Evolutionary conservation across 53 echinoderm and acorn worm genomes (phyloP), one percentile per base, ranked within the genome.

Genomic region (Stichopus horrens): DNA sequence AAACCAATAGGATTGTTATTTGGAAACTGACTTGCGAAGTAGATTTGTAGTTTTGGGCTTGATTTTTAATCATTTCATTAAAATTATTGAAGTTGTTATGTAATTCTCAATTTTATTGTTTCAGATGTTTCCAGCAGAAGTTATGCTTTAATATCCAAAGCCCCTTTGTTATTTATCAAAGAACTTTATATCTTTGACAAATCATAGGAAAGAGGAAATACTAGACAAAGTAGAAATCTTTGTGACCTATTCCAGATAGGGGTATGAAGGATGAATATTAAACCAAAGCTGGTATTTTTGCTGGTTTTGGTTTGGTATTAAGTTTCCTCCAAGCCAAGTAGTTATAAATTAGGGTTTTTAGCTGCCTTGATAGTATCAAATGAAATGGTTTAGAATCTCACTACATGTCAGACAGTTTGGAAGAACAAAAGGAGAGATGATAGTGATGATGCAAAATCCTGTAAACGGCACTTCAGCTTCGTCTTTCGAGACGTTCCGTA

Each of bases 1-100:
- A 71, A 71, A 71, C 71, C 71, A 71, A 71, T 71, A 71, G 71
- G 5, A 71, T 13, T n/a, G 71, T 71, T 71, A 71, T 16, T 71
- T 71, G n/a, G 19, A 18, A 71, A 71, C 37, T 7, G 71, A 71
- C 18, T 18, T 71, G 5, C 19, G 71, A 71, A 21, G 18, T 13
- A 71, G 71, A 71, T 71, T 71, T 19, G 1, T 71, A n/a, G 5
- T 71, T 20, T 71, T 71, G 37, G 37, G 1, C 37, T 37, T 37
- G 37, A 37, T 37, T 37, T 2, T 37, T 37, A 37, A 37, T 37
- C 37, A 37, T 37, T 37, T 37, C 37, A 37, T 37, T 37, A 37
- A 37, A 37, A 37, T 37, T 37, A 37, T 37, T 37, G 37, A 37
- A 37, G 37, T 0, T 37, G 37, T 71, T 13, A 71, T 71, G 18